Evolutionary conservation across 1,140 invertebrate species (phyloP), one percentile per base, ranked within the genome.

Genomic region (Atta cephalotes): DNA sequence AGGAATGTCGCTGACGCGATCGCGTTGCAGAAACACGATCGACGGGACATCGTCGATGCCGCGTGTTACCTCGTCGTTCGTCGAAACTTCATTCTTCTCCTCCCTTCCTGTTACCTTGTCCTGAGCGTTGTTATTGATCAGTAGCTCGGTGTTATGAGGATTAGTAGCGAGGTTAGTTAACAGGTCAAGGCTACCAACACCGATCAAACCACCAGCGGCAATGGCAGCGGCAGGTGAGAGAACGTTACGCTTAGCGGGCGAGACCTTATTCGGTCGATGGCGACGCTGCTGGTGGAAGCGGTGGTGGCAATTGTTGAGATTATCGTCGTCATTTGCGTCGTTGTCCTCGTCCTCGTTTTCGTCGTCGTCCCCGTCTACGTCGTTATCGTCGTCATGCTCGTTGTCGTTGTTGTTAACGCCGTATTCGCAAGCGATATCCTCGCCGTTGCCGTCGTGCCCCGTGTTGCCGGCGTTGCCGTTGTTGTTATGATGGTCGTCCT

Each of bases 131-230:
- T 91, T 85, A 71, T 89, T 89, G 66, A 88, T 87, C 86, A 91
- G 65, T 85, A 84, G 76, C 31, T 90, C 90, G 80, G 84, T 88
- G 86, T 92, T 92, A 90, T 70, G 88, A 88, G 88, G 89, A 89
- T 90, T 90, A 91, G 86, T 92, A 68, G 87, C 91, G 89, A 85
- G 88, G 91, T 94, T 95, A 94, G 91, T 92, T 60, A 92, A 86
- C 85, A 93, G 87, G 66, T 94, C 92, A 91, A 92, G 92, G 89
- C 93, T 93, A 88, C 76, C 74, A 51, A 62, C 39, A 89, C 86
- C 84, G 76, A 82, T 81, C 85, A 74, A 88, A 91, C 70, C 78
- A 90, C 80, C 65, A 68, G 87, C 53, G 10, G 31, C 31, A 7
- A 3, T 3, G 31, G 31, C 31, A 6, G 63, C 65, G 62, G 87